phyloP scores from a whole-genome alignment of 2,888 invertebrate species.

The Sisyra terminalis region DNA sequence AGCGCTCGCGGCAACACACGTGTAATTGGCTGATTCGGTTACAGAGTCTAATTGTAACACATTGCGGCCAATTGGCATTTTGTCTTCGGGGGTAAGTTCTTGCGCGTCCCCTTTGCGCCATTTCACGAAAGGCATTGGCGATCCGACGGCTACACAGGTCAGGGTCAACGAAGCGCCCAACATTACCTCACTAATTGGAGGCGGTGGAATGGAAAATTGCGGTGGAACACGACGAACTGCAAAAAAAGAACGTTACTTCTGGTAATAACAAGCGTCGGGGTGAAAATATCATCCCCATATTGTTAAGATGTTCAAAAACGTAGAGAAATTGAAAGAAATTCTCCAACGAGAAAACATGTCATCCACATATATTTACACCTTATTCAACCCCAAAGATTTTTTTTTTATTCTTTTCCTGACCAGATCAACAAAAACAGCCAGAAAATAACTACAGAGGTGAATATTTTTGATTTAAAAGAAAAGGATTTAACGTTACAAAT shows the following conservation, averaged over 20 bases:
- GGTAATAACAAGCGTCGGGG: not conserved
- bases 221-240: conserved; percentile 89
- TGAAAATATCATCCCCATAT: too few species aligned
- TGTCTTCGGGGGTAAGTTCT: conserved; percentile 79
- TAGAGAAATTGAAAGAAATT: too few species aligned
- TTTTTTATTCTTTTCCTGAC: not conserved
- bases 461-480: too few species aligned
- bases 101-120: conserved; percentile 71
- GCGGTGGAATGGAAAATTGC: conserved; percentile 86
- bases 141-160: conserved; percentile 93
- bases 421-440: too few species aligned
- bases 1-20: conserved; percentile 89
- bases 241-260: conserved; percentile 19
- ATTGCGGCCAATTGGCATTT: conserved; percentile 71
- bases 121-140: conserved; percentile 95
- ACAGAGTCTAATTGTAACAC: conserved; percentile 75
- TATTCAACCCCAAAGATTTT: not conserved
- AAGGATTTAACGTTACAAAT: not conserved
- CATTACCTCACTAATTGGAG: conserved; percentile 73
- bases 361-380: too few species aligned
- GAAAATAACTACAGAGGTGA: too few species aligned
- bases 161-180: conserved; percentile 81
- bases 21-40: conserved; percentile 87
- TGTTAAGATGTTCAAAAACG: too few species aligned
- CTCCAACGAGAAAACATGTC: too few species aligned